A percentile compares a stretch with the other conserved stretches of the same genome.
These are phyloP conservation scores for Oreonectes daqikongensis DNA, from an alignment of 2,797 vertebrate species.

Conservation along the genomic window DNA sequence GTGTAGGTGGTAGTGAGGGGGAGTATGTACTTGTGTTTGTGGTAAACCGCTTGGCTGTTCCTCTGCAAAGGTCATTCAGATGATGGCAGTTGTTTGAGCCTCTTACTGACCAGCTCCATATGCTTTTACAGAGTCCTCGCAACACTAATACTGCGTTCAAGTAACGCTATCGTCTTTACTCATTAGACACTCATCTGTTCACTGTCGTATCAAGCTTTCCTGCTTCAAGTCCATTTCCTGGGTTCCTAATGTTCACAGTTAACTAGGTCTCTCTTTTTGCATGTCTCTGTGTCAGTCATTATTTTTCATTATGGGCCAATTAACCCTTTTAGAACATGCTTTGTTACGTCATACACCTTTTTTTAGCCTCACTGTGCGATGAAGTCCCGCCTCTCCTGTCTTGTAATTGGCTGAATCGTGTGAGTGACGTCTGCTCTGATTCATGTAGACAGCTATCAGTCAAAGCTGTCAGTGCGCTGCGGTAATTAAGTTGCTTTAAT, in stretches of 20 bases:
- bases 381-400: background rate
- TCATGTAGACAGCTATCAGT: slow-evolving; percentile 36
- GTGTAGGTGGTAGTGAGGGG: background rate
- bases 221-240: background rate
- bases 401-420: slow-evolving; percentile 11
- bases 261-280: background rate
- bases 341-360: background rate
- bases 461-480: slow-evolving; percentile 32
- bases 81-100: slow-evolving; percentile 44
- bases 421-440: slow-evolving; percentile 28
- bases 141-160: background rate
- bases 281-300: background rate
- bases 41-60: slow-evolving; percentile 31
- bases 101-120: slow-evolving; percentile 47
- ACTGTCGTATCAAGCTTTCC: slow-evolving; percentile 20
- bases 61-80: slow-evolving; percentile 27
- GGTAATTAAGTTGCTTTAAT: slow-evolving; percentile 44
- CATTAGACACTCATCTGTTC: slow-evolving; percentile 19
- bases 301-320: background rate
- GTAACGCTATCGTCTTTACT: slow-evolving; percentile 20
- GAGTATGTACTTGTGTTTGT: slow-evolving; percentile 11
- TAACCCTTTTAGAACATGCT: background rate
- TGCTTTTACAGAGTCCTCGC: slow-evolving; percentile 23
- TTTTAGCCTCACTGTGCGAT: background rate
- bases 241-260: background rate